phyloP scores from a whole-genome alignment of 2,797 vertebrate genomes.

The Trematomus bernacchii region DNA sequence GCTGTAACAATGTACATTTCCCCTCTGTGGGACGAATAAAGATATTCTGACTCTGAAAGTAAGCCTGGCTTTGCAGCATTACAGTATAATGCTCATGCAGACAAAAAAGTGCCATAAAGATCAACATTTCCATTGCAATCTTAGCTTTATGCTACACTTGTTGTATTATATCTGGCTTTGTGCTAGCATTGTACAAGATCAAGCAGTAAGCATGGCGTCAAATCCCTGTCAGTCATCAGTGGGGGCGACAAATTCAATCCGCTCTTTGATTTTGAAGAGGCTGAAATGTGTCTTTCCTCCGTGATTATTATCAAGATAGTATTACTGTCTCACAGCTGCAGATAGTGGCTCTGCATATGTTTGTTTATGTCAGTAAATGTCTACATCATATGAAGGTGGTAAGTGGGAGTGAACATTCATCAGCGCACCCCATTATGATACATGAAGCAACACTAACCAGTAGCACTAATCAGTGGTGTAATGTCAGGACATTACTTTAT shows the following conservation, averaged over 20 bases:
- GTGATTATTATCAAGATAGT: slow-evolving; percentile 10
- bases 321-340: slow-evolving; percentile 32
- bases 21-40: no score
- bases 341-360: neutral
- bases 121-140: neutral
- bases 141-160: neutral
- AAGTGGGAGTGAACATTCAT: no score
- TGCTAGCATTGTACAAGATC: neutral
- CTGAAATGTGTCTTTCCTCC: slow-evolving; percentile 42
- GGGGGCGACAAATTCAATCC: slow-evolving; percentile 26
- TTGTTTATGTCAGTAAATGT: slow-evolving; percentile 6
- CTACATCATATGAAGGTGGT: neutral
- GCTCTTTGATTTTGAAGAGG: slow-evolving; percentile 41
- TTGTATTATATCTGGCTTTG: slow-evolving; percentile 4
- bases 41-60: neutral
- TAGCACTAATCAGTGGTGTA: neutral
- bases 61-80: neutral
- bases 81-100: neutral
- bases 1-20: no score
- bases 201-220: neutral
- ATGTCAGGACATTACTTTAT: neutral
- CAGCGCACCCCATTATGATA: neutral
- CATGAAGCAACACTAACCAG: neutral
- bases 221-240: slow-evolving; percentile 17
- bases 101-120: neutral